A percentile compares a stretch with the other conserved stretches of the same genome.
phyloP scores from a whole-genome alignment of 2,797 vertebrate genomes.

The Emydoidea blandingii region DNA sequence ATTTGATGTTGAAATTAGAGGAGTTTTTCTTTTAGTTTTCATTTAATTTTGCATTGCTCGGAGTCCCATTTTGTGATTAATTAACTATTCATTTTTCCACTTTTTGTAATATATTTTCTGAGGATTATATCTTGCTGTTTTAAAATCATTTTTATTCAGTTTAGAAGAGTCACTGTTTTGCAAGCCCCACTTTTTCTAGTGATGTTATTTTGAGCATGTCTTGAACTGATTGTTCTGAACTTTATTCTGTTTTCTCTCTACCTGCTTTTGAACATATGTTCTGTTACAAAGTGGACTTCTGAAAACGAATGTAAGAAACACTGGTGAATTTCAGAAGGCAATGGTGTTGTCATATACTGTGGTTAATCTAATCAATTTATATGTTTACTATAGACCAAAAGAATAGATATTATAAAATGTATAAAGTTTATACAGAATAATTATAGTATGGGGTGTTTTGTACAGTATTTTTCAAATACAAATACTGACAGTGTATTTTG shows the following conservation, averaged over 20 bases:
- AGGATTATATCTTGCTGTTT: constrained; percentile 76
- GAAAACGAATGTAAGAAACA: constrained; percentile 91
- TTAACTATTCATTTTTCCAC: constrained; percentile 27
- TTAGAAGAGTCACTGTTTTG: constrained; percentile 74
- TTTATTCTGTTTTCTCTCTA: constrained; percentile 71
- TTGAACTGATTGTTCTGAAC: constrained; percentile 77
- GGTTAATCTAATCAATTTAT: constrained; percentile 88
- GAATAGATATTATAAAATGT: constrained; percentile 86
- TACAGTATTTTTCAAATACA: constrained; percentile 95
- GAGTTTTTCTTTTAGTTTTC: constrained; percentile 51
- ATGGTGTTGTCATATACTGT: constrained; percentile 92
- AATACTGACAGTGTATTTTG: constrained; percentile 93
- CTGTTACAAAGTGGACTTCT: constrained; percentile 80
- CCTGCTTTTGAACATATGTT: constrained; percentile 80
- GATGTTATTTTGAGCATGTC: constrained; percentile 78
- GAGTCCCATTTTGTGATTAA: constrained; percentile 56
- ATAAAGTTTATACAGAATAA: constrained; percentile 93
- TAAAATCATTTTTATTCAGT: constrained; percentile 69
- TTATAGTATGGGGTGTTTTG: constrained; percentile 90
- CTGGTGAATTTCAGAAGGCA: constrained; percentile 84
- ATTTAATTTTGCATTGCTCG: constrained; percentile 71
- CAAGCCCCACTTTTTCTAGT: constrained; percentile 70
- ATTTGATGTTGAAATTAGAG: constrained; percentile 29
- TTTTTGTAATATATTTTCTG: constrained; percentile 79
- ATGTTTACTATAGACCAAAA: constrained; percentile 92